Percentiles rank a stretch among this genome's conserved stretches.
phyloP scores from a whole-genome alignment of 92 coral and sea anemone species.

The Zoanthus sociatus region DNA sequence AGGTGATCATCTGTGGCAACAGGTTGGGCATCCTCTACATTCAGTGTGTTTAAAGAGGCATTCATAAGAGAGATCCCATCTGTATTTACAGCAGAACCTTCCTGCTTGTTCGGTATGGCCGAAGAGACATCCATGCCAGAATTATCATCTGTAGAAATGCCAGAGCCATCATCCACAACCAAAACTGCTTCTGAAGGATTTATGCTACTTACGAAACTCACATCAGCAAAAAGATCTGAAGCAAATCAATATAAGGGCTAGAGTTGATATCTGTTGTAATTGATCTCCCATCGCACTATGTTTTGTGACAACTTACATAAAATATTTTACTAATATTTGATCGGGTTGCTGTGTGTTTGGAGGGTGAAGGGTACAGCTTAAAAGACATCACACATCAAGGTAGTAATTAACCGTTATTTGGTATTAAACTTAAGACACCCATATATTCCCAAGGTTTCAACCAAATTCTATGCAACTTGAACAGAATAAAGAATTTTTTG shows the following conservation, averaged over 20 bases:
- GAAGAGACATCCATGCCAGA: background rate
- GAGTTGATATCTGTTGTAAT: background rate
- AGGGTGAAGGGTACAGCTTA: background rate
- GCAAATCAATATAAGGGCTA: background rate
- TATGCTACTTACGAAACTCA: background rate
- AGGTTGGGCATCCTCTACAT: background rate
- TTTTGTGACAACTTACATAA: background rate
- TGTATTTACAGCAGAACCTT: background rate
- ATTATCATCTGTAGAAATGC: background rate
- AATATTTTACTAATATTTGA: conserved; percentile 3
- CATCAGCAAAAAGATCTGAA: background rate
- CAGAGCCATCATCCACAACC: background rate
- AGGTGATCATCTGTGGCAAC: background rate
- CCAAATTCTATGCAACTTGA: background rate
- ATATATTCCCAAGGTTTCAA: background rate
- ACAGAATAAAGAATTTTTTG: background rate
- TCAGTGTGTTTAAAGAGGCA: background rate
- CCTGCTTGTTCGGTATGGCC: background rate
- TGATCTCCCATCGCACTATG: background rate
- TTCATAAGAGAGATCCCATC: background rate
- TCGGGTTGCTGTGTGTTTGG: background rate
- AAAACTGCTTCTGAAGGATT: background rate
- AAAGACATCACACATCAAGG: background rate
- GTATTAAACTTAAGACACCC: background rate
- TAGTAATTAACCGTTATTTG: background rate